Evolutionary conservation across 2,113 vertebrate genomes (phyloP).

Genomic region (Crotalus horridus): DNA sequence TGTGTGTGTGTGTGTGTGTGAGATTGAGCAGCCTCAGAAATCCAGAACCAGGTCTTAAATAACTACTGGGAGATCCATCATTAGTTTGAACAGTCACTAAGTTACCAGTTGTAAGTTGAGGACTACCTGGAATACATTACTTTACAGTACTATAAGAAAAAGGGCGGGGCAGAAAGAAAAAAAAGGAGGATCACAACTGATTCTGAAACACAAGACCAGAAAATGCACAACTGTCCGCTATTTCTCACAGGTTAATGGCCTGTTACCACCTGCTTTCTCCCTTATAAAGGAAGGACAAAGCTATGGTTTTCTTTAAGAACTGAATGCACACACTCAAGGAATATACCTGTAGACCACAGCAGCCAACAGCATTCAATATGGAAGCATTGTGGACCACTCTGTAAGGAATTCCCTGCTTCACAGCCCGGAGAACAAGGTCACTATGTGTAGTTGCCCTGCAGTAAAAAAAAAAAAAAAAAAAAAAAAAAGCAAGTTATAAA

Average conservation of each 20-base stretch:
- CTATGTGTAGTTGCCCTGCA: constrained; percentile 94
- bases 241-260: constrained; percentile 6
- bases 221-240: neutral
- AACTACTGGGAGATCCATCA: neutral
- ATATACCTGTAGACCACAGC: constrained; percentile 93
- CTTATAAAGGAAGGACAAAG: neutral
- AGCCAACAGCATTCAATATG: constrained; percentile 92
- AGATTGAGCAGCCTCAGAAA: neutral
- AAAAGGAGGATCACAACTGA: constrained; percentile 29
- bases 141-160: neutral
- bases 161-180: accelerated
- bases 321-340: neutral
- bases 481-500: constrained; percentile 26
- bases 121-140: neutral
- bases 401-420: constrained; percentile 84
- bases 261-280: constrained; percentile 3
- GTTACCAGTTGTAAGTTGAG: neutral
- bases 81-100: neutral
- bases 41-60: neutral
- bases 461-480: constrained; percentile 12
- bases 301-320: neutral
- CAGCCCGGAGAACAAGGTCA: constrained; percentile 90
- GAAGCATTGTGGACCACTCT: constrained; percentile 94
- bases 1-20: no score
- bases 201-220: constrained; percentile 22